Evolutionary conservation across 2,797 vertebrate species (phyloP).

Genomic region (Rhinophrynus dorsalis): DNA sequence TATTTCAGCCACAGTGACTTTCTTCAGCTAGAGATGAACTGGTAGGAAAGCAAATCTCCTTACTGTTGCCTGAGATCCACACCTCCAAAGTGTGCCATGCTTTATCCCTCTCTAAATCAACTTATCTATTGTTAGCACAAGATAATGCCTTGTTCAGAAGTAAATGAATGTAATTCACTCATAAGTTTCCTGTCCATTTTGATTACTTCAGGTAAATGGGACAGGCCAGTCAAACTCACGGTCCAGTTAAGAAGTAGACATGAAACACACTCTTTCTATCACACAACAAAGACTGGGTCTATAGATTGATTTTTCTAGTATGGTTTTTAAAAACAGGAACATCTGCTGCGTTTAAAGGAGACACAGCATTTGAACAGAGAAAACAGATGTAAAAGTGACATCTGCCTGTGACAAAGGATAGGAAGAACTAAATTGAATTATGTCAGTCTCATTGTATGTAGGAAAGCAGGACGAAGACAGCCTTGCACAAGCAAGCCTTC

Average conservation of each 20-base stretch:
- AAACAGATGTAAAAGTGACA: slow-evolving; percentile 94
- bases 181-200: not conserved
- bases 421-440: slow-evolving; percentile 85
- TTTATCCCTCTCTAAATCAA: not conserved
- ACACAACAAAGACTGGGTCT: slow-evolving; percentile 56
- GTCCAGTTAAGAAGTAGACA: not conserved
- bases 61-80: not conserved
- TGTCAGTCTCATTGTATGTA: slow-evolving; percentile 68
- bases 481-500: slow-evolving; percentile 51
- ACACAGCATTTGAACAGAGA: slow-evolving; percentile 71
- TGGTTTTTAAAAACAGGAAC: slow-evolving; percentile 61
- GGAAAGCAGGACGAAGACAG: slow-evolving; percentile 36
- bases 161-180: not conserved
- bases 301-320: slow-evolving; percentile 47
- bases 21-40: too few species aligned
- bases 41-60: too few species aligned
- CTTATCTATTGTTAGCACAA: not conserved
- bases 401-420: slow-evolving; percentile 82
- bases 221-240: not conserved
- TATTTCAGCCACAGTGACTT: too few species aligned
- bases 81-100: not conserved
- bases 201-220: not conserved
- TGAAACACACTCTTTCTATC: slow-evolving; percentile 5
- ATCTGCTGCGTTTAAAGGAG: slow-evolving; percentile 68
- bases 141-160: not conserved